Base-by-base conservation (phyloP, 1,140 invertebrate species). In the Drosophila murphyi region DNA sequence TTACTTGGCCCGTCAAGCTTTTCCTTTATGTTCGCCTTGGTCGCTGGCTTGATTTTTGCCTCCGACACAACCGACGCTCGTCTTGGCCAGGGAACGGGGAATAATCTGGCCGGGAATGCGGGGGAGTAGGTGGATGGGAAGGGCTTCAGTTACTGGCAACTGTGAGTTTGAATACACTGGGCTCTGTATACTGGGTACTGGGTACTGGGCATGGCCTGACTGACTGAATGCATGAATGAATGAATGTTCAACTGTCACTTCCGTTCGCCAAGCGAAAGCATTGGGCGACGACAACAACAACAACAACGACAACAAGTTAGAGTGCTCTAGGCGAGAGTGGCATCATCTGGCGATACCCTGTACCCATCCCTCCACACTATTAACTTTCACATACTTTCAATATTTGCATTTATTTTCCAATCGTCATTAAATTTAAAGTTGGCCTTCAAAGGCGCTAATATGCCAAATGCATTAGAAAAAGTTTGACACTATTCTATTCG, bases 231-330 rank as follows among this genome's bases (percentile, higher is more conserved):
- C 67, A 56, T 82, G 80, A 85, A 82, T 89, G 83, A 87, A 83
- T 89, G 80, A 88, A 88, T 89, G 85, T 88, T 89, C 85, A 88
- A 88, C 85, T 87, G 83, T 87, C 83, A 87, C 85, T 87, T 87
- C 83, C 83, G 83, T 57, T 78, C 64, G 79, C 59, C 64, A 57
- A 56, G 75, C 56, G 48, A 54, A 69, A 64, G 71, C 63, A 60
- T 47, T 39, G 20, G 41, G 37, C 5, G 64, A 68, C 12, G 12
- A 29, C 20, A 6, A 28, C 52, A 41, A 51, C 67, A 67, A 51
- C 67, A 67, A 52, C 57, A 41, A 39, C 54, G 20, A 56, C 76
- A 74, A 72, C 55, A 47, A 67, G 54, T 43, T 43, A 10, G 39
- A 43, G 39, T 43, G 39, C 3, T n/a, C n/a, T 3, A 10, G 1